Conservation (phyloP, 2,113 vertebrate species). For the Bubo blakistoni region DNA sequence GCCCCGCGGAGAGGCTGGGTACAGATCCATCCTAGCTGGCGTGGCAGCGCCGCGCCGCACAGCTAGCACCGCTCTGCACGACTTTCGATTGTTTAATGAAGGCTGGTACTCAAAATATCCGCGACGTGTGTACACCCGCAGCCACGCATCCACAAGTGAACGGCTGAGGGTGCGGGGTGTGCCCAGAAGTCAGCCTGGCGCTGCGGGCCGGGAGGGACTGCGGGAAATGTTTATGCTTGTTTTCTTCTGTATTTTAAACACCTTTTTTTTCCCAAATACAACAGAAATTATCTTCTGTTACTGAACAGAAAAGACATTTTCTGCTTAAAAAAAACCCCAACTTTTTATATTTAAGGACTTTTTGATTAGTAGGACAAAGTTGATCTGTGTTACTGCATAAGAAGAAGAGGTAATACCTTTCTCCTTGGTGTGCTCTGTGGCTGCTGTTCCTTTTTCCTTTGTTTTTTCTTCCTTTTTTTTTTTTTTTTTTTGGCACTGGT, state of each 20-base stretch:
- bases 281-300: not conserved
- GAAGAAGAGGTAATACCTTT: not conserved
- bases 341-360: too few relatives aligned
- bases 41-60: accelerated
- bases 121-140: accelerated
- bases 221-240: not conserved
- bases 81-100: accelerated
- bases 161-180: accelerated
- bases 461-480: too few relatives aligned
- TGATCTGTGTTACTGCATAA: accelerated
- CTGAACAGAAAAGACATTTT: not conserved
- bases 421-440: not conserved
- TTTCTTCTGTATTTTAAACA: not conserved
- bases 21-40: accelerated
- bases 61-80: accelerated
- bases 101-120: accelerated
- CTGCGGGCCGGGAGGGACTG: accelerated
- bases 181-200: accelerated
- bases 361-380: not conserved
- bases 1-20: not conserved
- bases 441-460: not conserved
- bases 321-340: not conserved
- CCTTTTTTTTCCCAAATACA: accelerated
- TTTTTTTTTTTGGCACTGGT: not conserved
- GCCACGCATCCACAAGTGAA: accelerated